phyloP scores from a whole-genome alignment of 2,797 vertebrate species.

The Xerus rutilus region DNA sequence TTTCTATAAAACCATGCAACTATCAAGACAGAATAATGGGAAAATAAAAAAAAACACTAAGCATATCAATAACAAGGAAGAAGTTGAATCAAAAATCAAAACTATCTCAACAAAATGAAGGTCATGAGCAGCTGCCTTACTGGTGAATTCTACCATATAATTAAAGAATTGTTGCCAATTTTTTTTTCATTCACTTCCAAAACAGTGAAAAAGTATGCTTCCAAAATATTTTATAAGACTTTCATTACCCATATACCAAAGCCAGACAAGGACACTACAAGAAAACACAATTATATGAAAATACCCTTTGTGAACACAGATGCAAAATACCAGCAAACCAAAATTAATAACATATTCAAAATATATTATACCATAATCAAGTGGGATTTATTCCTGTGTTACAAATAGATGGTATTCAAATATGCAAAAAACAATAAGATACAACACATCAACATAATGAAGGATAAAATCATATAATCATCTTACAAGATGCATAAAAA shows the following conservation, averaged over 20 bases:
- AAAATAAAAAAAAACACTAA: neutral
- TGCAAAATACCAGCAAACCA: neutral
- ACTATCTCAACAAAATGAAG: neutral
- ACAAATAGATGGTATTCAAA: neutral
- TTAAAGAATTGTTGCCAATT: neutral
- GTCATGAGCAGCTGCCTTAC: neutral
- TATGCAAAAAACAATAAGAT: neutral
- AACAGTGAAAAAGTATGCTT: neutral
- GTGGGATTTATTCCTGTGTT: too few species aligned
- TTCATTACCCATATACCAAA: neutral
- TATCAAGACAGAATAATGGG: neutral
- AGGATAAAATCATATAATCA: neutral
- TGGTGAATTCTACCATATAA: neutral
- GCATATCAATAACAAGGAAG: neutral
- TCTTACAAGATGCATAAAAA: neutral
- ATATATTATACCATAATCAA: neutral
- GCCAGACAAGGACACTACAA: neutral
- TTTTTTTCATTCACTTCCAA: neutral
- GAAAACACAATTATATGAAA: neutral
- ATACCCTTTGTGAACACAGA: neutral
- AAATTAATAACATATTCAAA: neutral
- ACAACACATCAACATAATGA: neutral
- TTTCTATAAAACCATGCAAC: neutral
- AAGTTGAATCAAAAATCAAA: neutral
- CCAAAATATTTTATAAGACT: neutral